Percentiles rank a stretch among this genome's conserved stretches.
These are phyloP conservation scores for Pangasianodon hypophthalmus DNA, from an alignment of 2,113 vertebrate genomes.

Conservation along the genomic window DNA sequence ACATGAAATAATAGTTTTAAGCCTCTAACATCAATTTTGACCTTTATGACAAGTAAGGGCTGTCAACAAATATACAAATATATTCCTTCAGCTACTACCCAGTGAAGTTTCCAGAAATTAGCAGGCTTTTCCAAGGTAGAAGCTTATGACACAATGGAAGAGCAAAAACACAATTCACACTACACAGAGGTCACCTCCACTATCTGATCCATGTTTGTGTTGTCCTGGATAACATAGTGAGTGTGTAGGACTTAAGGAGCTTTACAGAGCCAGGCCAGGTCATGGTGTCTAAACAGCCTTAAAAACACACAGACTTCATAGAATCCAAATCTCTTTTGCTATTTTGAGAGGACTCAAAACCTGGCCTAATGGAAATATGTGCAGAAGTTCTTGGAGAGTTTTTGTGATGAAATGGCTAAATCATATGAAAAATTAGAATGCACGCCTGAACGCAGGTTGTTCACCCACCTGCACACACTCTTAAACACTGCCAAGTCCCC, in stretches of 20 bases:
- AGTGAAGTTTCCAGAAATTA: not conserved
- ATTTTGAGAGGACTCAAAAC: constrained; percentile 26
- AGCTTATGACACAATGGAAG: not conserved
- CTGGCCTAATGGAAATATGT: not conserved
- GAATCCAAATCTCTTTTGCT: constrained; percentile 20
- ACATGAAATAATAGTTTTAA: not conserved
- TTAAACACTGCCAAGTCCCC: constrained; percentile 44
- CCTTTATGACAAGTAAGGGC: no score
- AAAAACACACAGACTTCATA: constrained; percentile 39
- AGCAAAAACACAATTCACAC: not conserved
- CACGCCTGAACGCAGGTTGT: not conserved
- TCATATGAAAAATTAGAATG: constrained; percentile 19
- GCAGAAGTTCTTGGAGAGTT: not conserved
- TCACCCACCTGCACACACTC: constrained; percentile 20
- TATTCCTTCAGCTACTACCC: not conserved
- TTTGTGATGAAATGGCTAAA: constrained; percentile 25
- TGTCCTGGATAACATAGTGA: constrained; percentile 13
- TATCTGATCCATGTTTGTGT: constrained; percentile 25
- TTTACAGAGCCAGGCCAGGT: constrained; percentile 46
- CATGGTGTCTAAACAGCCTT: constrained; percentile 41
- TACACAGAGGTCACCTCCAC: not conserved
- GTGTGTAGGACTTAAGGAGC: constrained; percentile 31
- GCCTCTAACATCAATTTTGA: not conserved
- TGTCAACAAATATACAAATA: not conserved
- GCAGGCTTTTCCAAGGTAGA: not conserved